phyloP scores from a whole-genome alignment of 2,797 vertebrate genomes.

The Sardinella longiceps region DNA sequence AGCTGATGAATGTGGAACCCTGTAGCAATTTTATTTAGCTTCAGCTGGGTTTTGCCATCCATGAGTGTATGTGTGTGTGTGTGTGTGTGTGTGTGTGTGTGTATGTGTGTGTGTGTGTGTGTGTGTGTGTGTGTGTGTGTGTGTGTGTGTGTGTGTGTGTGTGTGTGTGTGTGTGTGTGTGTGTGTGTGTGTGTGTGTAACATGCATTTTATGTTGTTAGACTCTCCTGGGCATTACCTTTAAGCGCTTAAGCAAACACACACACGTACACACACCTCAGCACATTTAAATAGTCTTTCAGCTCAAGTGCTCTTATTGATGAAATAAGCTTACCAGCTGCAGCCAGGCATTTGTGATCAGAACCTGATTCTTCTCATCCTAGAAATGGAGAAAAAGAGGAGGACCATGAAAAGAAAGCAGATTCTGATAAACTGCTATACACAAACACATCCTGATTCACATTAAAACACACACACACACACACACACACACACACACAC shows the following conservation, averaged over 20 bases:
- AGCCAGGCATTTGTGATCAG: slow-evolving; percentile 90
- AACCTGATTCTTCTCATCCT: slow-evolving; percentile 94
- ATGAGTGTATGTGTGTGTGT: neutral
- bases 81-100: neutral
- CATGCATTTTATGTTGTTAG: neutral
- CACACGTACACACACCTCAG: slow-evolving; percentile 5
- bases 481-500: slow-evolving; percentile 24
- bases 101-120: neutral
- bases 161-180: neutral
- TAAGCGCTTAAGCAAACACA: slow-evolving; percentile 1
- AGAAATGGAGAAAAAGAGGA: slow-evolving; percentile 43
- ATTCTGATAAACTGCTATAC: no score
- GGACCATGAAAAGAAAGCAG: slow-evolving; percentile 20
- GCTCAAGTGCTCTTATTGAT: neutral
- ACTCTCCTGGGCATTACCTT: neutral
- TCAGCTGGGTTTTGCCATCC: neutral
- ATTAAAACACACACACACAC: neutral
- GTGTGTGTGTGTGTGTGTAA: neutral
- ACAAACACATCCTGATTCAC: no score
- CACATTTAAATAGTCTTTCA: neutral
- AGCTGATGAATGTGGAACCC: neutral
- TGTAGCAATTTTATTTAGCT: neutral
- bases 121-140: neutral
- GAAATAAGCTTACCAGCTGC: slow-evolving; percentile 82
- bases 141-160: neutral